Evolutionary conservation across 2,888 invertebrate genomes (phyloP).

Genomic region (Perizoma flavofasciatum): DNA sequence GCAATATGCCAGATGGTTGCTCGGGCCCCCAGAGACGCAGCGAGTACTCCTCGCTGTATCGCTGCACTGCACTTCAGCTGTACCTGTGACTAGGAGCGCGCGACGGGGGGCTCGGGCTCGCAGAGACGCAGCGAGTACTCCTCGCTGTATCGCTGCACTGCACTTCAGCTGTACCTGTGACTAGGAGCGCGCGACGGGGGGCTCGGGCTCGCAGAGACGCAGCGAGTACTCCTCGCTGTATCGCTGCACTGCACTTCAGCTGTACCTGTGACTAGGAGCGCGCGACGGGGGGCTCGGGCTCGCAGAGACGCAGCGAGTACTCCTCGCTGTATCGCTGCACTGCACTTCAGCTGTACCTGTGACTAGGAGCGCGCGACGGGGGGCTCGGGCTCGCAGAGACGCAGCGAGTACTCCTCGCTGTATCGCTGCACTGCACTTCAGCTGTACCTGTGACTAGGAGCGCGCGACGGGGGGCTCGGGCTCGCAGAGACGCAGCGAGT

Average conservation of each 20-base stretch:
- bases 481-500: constrained; percentile 36
- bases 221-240: constrained; percentile 86
- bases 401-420: constrained; percentile 85
- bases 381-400: constrained; percentile 66
- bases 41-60: no score
- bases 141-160: no score
- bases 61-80: background rate
- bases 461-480: constrained; percentile 71
- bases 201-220: constrained; percentile 57
- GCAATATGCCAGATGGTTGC: no score
- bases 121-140: constrained; percentile 42
- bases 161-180: constrained; percentile 12
- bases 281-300: constrained; percentile 71
- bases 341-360: constrained; percentile 10
- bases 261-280: constrained; percentile 17
- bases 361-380: constrained; percentile 39
- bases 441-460: constrained; percentile 11
- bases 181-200: constrained; percentile 54
- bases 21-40: no score
- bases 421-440: no score
- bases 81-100: constrained; percentile 26
- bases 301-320: constrained; percentile 38
- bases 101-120: constrained; percentile 70
- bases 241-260: no score
- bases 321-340: no score